Conservation (phyloP, 92 coral and sea anemone genomes). For the Epizoanthus rinbou region DNA sequence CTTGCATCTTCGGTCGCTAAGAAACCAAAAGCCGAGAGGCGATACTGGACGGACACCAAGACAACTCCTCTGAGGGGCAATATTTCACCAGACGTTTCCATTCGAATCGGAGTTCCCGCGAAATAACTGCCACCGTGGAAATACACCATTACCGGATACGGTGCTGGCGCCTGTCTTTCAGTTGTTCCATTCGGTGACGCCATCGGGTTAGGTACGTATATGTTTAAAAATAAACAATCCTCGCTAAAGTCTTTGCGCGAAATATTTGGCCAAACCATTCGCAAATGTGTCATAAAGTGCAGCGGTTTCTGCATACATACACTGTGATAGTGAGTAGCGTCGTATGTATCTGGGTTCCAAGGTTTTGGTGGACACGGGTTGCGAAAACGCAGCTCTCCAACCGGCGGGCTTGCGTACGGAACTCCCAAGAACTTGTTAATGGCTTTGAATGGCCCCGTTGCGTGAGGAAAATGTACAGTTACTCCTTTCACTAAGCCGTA, state of each 20-base stretch:
- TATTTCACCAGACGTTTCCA: constrained; percentile 32
- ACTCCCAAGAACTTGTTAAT: constrained; percentile 47
- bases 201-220: constrained; percentile 27
- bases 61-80: constrained; percentile 35
- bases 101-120: constrained; percentile 40
- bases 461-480: constrained; percentile 38
- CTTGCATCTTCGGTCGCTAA: constrained; percentile 28
- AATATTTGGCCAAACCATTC: constrained; percentile 11
- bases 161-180: constrained; percentile 12
- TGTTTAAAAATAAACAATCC: constrained; percentile 40
- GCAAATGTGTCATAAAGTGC: not conserved
- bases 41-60: constrained; percentile 40
- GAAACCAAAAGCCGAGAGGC: constrained; percentile 38
- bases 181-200: constrained; percentile 19
- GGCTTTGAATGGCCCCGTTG: constrained; percentile 41
- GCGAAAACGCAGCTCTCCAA: constrained; percentile 29
- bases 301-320: constrained; percentile 22
- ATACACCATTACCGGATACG: constrained; percentile 41
- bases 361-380: constrained; percentile 18
- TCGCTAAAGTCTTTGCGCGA: constrained; percentile 31
- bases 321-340: constrained; percentile 37
- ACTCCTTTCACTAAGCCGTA: constrained; percentile 25
- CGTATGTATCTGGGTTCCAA: constrained; percentile 23
- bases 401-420: constrained; percentile 35
- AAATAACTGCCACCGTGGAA: constrained; percentile 41